Evolutionary conservation across 1,140 invertebrate species (phyloP).

Genomic region (Marisa cornuarietis): DNA sequence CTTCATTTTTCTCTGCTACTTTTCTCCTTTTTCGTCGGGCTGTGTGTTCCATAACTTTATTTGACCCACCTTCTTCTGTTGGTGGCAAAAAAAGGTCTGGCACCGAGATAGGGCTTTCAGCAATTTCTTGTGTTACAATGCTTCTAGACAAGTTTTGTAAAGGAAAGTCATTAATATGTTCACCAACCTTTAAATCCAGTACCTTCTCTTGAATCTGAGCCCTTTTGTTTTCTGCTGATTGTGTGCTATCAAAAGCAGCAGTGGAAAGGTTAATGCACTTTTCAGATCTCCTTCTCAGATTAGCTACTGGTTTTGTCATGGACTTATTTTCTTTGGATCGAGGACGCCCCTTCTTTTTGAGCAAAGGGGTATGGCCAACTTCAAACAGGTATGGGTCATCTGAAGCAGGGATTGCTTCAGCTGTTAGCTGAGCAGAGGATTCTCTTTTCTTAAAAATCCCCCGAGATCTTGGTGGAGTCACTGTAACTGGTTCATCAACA

Average conservation of each 20-base stretch:
- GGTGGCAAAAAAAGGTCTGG: not conserved
- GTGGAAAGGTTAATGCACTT: not conserved
- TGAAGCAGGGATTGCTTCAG: not conserved
- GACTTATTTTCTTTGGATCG: slow-evolving; percentile 15
- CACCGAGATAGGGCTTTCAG: not conserved
- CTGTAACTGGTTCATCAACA: not conserved
- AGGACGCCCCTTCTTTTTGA: slow-evolving; percentile 9
- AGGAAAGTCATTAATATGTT: too few relatives aligned
- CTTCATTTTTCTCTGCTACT: not conserved
- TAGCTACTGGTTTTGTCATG: not conserved
- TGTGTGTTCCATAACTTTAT: not conserved
- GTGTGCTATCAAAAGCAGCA: not conserved
- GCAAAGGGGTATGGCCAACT: slow-evolving; percentile 16
- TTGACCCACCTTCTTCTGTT: not conserved
- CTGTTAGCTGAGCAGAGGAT: not conserved
- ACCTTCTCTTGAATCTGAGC: not conserved
- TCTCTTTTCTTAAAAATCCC: slow-evolving; percentile 22
- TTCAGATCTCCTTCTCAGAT: not conserved
- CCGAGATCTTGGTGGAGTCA: not conserved
- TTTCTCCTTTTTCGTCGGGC: not conserved
- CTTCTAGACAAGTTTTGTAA: too few relatives aligned
- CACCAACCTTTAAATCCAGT: not conserved
- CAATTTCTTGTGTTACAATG: too few relatives aligned
- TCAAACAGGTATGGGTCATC: slow-evolving; percentile 28
- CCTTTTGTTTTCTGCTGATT: not conserved